A percentile compares a stretch with the other conserved stretches of the same genome.
phyloP scores from a whole-genome alignment of 2,113 vertebrate genomes.

The Stegostoma tigrinum region DNA sequence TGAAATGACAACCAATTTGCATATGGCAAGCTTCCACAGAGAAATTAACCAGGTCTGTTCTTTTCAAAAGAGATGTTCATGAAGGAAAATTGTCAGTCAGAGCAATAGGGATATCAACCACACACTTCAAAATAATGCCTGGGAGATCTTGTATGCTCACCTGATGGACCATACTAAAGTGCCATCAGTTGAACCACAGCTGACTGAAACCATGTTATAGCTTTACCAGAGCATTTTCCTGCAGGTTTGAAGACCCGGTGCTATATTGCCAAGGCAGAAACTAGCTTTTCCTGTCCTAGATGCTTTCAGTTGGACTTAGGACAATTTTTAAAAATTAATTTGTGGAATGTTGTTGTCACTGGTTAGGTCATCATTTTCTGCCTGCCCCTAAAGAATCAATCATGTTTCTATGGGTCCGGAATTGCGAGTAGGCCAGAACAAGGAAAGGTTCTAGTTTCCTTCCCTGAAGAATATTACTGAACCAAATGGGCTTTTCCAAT shows the following conservation, averaged over 20 bases:
- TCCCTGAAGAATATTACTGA: no score
- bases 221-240: background rate
- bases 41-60: background rate
- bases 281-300: background rate
- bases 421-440: no score
- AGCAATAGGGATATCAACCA: background rate
- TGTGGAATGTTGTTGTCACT: no score
- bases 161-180: background rate
- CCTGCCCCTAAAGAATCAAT: no score
- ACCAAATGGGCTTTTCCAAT: no score
- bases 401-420: no score
- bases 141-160: background rate
- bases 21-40: background rate
- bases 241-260: background rate
- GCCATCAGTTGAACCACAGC: background rate
- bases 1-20: background rate
- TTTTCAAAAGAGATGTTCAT: background rate
- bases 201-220: background rate
- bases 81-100: background rate
- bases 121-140: background rate
- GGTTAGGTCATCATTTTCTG: no score
- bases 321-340: background rate
- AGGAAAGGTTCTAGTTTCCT: no score
- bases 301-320: background rate
- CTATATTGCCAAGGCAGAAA: background rate